Conservation (phyloP, 2,797 vertebrate genomes). For the Centropyge bicolor region DNA sequence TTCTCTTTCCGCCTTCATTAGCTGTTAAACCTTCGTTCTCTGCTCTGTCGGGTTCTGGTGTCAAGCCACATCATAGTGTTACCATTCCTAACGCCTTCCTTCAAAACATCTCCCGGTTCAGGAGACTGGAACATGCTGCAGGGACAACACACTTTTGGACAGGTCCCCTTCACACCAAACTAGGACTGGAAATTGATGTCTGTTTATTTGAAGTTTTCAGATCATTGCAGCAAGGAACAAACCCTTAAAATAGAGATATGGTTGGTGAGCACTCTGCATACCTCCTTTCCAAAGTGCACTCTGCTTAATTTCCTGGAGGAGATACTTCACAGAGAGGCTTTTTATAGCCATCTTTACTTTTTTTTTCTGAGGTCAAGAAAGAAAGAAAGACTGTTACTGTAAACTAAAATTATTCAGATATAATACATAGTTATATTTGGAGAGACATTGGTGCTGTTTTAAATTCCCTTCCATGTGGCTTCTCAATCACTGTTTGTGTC, state of each 20-base stretch:
- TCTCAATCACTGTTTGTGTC: neutral
- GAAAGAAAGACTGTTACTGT: neutral
- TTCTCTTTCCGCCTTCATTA: neutral
- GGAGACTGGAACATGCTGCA: constrained; percentile 45
- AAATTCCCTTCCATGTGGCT: neutral
- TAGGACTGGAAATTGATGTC: constrained; percentile 82
- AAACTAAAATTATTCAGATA: constrained; percentile 8
- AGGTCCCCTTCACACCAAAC: constrained; percentile 73
- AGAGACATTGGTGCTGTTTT: constrained; percentile 4
- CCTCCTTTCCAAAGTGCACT: constrained; percentile 44
- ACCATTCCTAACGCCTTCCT: constrained; percentile 36
- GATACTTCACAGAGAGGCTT: constrained; percentile 26
- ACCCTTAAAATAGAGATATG: constrained; percentile 72
- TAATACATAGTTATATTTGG: neutral
- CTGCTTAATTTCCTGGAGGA: constrained; percentile 60
- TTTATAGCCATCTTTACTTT: constrained; percentile 22
- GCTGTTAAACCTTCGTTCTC: constrained; percentile 4
- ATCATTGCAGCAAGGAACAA: constrained; percentile 66
- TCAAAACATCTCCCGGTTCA: constrained; percentile 53
- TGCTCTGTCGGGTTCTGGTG: constrained; percentile 41
- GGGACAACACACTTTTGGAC: constrained; percentile 62
- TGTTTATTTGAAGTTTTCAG: constrained; percentile 80
- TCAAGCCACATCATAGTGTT: constrained; percentile 39
- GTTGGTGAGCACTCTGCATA: constrained; percentile 52
- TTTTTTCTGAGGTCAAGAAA: constrained; percentile 24